phyloP scores from a whole-genome alignment of 1,140 invertebrate species.

The Zeugodacus cucurbitae region DNA sequence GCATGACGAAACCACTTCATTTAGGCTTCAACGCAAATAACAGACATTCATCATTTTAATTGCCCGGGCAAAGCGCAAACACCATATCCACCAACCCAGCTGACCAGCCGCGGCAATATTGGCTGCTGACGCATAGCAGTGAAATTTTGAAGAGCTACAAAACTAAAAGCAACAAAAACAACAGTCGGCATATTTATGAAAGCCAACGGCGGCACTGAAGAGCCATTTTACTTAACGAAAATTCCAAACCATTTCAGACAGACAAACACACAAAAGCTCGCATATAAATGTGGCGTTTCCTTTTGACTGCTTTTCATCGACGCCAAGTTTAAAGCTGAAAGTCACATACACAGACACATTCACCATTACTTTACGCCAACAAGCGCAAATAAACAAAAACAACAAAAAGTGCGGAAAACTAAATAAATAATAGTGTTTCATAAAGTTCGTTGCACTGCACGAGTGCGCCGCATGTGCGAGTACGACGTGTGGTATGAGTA shows the following conservation, averaged over 20 bases:
- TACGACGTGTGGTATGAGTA: slow-evolving; percentile 1
- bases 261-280: neutral
- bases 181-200: neutral
- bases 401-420: neutral
- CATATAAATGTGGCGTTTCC: neutral
- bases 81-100: neutral
- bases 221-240: neutral
- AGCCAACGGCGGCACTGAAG: neutral
- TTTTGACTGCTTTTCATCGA: neutral
- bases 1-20: slow-evolving; percentile 9
- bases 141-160: neutral
- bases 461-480: neutral
- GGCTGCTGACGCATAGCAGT: neutral
- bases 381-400: neutral
- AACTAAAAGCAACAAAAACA: neutral
- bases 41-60: slow-evolving; percentile 35
- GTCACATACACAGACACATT: neutral
- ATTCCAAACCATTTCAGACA: neutral
- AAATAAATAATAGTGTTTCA: slow-evolving; percentile 31
- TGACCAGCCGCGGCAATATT: neutral
- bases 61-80: neutral
- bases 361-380: neutral
- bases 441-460: neutral
- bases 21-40: neutral
- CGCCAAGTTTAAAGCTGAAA: neutral